Base-by-base conservation (phyloP, 2,113 vertebrate species). In the Psammodynastes pulverulentus region DNA sequence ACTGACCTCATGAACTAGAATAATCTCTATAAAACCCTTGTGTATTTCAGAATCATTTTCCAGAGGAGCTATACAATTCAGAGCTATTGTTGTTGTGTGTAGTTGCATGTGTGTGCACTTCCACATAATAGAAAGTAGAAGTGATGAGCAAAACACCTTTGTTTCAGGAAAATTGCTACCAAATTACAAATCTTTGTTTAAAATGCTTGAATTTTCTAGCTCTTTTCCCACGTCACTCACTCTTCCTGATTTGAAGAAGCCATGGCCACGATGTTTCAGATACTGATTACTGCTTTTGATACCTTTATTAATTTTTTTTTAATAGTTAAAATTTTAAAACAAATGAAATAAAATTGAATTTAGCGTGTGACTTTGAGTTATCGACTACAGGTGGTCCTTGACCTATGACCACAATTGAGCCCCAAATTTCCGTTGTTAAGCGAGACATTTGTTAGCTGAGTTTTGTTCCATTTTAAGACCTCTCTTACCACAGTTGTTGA, bases 141-240 rank as follows among this genome's bases (percentile, higher is more conserved):
- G 29, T 9, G 79, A 34, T 90, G 43, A 93, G 90, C 88, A 90
- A 94, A 54, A 86, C 92, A 90, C 3, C 95, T 94, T 95, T 94
- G 79, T 85, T 94, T 92, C 12, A 54, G 84, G 56, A 92, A 95
- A 94, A 86, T 87, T 95, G 85, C 92, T 96, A 95, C 93, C 95
- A 95, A 94, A 93, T 90, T 90, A 95, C 56, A 92, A 92, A n/a
- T 93, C 88, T 94, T 39, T 92, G 79, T 52, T 24, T 79, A 85
- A 94, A 95, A 53, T 0, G 2, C 17, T 88, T 90, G 34, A 87
- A n/a, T 93, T 96, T 94, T 88, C 91, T 94, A 52, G 52, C 43
- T 93, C 53, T 90, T 88, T 92, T 89, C 51, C 91, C 12, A 94
- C 92, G 90, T 21, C 9, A 3, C 34, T 88, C 72, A 3, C 12